Conservation (phyloP, 2,797 vertebrate species). For the Sebastes nivosus region DNA sequence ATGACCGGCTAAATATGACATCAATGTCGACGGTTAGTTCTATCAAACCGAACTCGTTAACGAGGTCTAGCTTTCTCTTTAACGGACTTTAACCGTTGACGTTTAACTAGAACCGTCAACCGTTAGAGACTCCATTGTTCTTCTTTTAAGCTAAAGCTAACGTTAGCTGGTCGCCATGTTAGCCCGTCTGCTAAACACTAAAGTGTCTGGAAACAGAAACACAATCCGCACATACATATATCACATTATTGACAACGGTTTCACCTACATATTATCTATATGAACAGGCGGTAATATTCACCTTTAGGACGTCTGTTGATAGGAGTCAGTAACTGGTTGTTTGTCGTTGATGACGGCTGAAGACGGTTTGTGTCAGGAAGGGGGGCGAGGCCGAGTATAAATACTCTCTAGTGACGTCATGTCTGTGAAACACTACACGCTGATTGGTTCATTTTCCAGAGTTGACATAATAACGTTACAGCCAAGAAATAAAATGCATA, state of each 20-base stretch:
- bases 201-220: background rate
- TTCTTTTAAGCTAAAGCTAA: conserved; percentile 57
- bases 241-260: fast-evolving
- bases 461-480: background rate
- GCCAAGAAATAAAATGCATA: background rate
- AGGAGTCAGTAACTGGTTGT: fast-evolving
- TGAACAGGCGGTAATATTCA: background rate
- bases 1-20: fast-evolving
- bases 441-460: conserved; percentile 44
- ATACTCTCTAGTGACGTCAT: conserved; percentile 71
- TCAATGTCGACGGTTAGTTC: fast-evolving
- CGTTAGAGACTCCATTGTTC: conserved; percentile 66
- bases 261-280: fast-evolving
- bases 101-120: background rate
- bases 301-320: conserved; percentile 34
- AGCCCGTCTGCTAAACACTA: background rate
- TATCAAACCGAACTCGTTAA: background rate
- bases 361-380: background rate
- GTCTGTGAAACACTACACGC: fast-evolving
- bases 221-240: fast-evolving
- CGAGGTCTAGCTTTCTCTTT: background rate
- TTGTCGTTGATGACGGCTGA: fast-evolving
- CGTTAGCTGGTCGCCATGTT: conserved; percentile 11
- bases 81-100: fast-evolving
- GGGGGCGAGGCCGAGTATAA: conserved; percentile 30